Base-by-base conservation (phyloP, 2,113 vertebrate genomes). In the Geococcyx californianus region DNA sequence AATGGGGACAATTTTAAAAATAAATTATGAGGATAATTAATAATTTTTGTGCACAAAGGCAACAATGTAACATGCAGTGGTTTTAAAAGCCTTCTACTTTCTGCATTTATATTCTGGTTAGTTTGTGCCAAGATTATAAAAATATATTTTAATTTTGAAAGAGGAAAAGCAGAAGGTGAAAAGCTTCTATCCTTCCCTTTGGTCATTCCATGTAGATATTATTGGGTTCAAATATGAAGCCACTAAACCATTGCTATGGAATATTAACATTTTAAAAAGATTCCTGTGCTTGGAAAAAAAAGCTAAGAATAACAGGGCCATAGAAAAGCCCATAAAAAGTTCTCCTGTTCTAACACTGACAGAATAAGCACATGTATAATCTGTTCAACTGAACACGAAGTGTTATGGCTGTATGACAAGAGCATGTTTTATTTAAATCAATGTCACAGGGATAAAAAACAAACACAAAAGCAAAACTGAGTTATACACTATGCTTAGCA, bases 21-120 rank as follows among this genome's bases (percentile, higher is more conserved):
- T 25, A 17, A 94, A 91, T 86, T 93, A 93, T 28, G 42, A 78
- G 47, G 58, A 21, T 90, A 90, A 97, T 96, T 25, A 91, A 93
- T 92, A 33, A 81, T 90, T 91, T 85, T 91, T 86, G 87, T 59
- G 83, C 33, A 91, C 23, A 58, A 58, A 92, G 28, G 49, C 58
- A 91, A 93, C 44, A 68, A 86, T 13, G 42, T 29, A 77, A 79
- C 62, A 92, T 6, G 44, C 51, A 74, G 67, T 13, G 84, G 72
- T 76, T 93, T 96, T n/a, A 21, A 81, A 85, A 86, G 44, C 83
- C 47, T 93, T 47, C 29, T 51, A 16, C 54, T 69, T 90, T 70
- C 69, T 89, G 73, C 55, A 90, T 83, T 74, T 84, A 59, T 88
- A 1, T 68, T 83, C 72, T 91, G 70, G 59, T 69, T 89, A 31